Evolutionary conservation across 2,113 vertebrate genomes (phyloP).

Genomic region (Charadrius vociferus): DNA sequence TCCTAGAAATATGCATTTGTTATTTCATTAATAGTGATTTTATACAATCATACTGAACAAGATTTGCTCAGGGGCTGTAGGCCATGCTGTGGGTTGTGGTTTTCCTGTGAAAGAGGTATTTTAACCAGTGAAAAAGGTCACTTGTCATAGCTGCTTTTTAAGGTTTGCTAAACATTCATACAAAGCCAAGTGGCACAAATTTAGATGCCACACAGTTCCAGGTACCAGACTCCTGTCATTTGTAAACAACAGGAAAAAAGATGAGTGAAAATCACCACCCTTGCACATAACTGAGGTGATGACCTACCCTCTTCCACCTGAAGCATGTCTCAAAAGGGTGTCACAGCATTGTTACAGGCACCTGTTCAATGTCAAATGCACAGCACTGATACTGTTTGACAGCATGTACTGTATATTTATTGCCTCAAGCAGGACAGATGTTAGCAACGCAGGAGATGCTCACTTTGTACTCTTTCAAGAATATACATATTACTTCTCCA

Average conservation of each 20-base stretch:
- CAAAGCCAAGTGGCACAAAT: neutral
- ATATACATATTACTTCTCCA: neutral
- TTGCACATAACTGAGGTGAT: constrained; percentile 27
- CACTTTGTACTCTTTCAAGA: neutral
- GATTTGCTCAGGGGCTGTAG: neutral
- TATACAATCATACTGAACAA: neutral
- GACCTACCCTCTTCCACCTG: constrained; percentile 26
- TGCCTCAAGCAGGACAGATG: neutral
- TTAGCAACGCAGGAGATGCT: neutral
- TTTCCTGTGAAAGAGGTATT: neutral
- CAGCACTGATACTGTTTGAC: neutral
- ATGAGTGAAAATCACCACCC: neutral
- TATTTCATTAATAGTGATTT: neutral
- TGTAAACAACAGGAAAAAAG: constrained; percentile 35
- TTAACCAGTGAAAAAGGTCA: neutral
- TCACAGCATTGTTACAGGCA: neutral
- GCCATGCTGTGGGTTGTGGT: neutral
- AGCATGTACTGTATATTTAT: neutral
- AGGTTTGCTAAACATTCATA: neutral
- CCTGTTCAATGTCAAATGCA: constrained; percentile 35
- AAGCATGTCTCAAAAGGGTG: neutral
- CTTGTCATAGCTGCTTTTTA: neutral
- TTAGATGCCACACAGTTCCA: neutral
- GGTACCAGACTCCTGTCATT: neutral
- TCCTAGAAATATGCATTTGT: neutral